Conservation (phyloP, 2,888 invertebrate species). For the Amiota minor region DNA sequence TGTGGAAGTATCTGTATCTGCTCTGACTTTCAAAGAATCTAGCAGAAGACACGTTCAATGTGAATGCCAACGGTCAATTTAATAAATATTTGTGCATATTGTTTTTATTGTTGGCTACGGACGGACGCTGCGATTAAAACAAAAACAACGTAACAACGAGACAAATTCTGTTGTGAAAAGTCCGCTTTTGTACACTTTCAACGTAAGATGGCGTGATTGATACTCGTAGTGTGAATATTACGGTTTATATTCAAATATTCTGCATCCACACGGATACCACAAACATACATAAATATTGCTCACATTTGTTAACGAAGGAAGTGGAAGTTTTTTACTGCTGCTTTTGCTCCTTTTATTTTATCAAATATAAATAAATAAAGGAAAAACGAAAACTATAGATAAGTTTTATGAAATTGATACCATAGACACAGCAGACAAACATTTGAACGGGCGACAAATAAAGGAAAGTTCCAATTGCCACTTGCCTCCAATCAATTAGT, state of each 20-base stretch:
- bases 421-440: slow-evolving; percentile 39
- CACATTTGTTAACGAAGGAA: not conserved
- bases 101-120: not conserved
- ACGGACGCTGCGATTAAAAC: not conserved
- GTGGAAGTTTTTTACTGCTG: not conserved
- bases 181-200: not conserved
- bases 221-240: not conserved
- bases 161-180: no score
- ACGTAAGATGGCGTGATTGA: not conserved
- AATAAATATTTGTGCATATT: not conserved
- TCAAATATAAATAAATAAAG: slow-evolving; percentile 5
- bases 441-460: slow-evolving; percentile 28
- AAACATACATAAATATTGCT: no score
- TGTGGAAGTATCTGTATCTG: not conserved
- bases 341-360: not conserved
- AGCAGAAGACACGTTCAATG: not conserved
- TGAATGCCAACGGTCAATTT: not conserved
- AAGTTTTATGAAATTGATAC: slow-evolving; percentile 57
- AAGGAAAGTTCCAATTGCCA: slow-evolving; percentile 62
- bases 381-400: not conserved
- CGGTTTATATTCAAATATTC: not conserved
- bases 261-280: not conserved
- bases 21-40: not conserved
- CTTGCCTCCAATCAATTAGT: slow-evolving; percentile 35
- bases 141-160: no score